These are phyloP conservation scores for Dusona sp. DNA, from an alignment of 2,888 invertebrate species.

Conservation along the genomic window DNA sequence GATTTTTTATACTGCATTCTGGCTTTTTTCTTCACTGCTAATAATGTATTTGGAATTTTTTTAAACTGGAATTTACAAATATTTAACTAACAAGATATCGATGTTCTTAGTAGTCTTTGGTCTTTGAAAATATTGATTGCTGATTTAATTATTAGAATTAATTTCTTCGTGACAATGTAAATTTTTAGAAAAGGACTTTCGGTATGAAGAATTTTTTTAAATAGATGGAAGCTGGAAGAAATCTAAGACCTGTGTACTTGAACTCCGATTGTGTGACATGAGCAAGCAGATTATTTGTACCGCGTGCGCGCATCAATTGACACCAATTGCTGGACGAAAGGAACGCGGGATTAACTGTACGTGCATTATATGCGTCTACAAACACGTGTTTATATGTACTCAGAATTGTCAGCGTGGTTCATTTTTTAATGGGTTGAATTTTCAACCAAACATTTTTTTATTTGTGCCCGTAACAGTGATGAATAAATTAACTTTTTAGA, in stretches of 20 bases:
- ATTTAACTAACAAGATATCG: neutral
- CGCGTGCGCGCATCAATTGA: slow-evolving; percentile 80
- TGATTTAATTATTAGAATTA: neutral
- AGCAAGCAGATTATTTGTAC: slow-evolving; percentile 78
- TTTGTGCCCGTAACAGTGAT: neutral
- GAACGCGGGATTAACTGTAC: slow-evolving; percentile 44
- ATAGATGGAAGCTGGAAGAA: neutral
- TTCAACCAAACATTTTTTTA: slow-evolving; percentile 42
- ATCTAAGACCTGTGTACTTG: neutral
- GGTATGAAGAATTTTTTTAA: neutral
- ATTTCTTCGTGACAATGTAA: neutral
- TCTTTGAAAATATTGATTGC: neutral
- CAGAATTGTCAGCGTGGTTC: slow-evolving; percentile 34
- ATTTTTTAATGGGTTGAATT: slow-evolving; percentile 12
- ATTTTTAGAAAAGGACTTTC: neutral
- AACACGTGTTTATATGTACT: neutral
- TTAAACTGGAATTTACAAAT: neutral
- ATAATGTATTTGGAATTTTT: neutral
- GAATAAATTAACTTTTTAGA: neutral
- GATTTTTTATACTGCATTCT: neutral
- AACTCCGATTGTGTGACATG: slow-evolving; percentile 25
- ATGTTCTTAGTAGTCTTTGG: neutral
- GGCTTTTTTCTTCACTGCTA: neutral
- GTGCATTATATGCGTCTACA: neutral
- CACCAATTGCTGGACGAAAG: slow-evolving; percentile 76